phyloP scores from a whole-genome alignment of 2,113 vertebrate species.

The Rhagologus leucostigma region DNA sequence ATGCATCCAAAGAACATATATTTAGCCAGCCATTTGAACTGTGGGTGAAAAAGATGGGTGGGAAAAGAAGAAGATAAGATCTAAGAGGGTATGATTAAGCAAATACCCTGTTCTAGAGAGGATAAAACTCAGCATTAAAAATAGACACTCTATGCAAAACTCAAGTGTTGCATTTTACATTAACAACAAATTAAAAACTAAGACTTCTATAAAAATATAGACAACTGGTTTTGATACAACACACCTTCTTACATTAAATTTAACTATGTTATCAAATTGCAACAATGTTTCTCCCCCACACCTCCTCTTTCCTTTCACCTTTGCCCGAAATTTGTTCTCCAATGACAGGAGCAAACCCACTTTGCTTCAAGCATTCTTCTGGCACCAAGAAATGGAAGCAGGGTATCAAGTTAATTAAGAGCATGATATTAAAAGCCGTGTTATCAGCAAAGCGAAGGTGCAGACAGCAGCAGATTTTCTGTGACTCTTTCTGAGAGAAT shows the following conservation, averaged over 20 bases:
- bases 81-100: neutral
- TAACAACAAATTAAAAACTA: neutral
- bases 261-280: neutral
- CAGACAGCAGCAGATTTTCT: conserved; percentile 24
- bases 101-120: neutral
- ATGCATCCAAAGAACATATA: neutral
- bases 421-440: neutral
- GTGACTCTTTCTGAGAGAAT: neutral
- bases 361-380: neutral
- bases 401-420: conserved; percentile 13
- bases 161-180: neutral
- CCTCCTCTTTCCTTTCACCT: neutral
- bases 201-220: neutral
- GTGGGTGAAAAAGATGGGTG: neutral
- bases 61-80: neutral
- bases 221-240: neutral
- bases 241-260: neutral
- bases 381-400: neutral
- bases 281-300: neutral
- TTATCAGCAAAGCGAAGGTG: neutral
- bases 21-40: neutral
- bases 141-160: neutral
- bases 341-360: neutral
- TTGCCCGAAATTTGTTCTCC: neutral
- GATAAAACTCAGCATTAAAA: neutral